Percentiles rank a stretch among this genome's conserved stretches.
These are phyloP conservation scores for Pangasius larnaudii DNA, from an alignment of 2,797 vertebrate genomes.

Conservation along the genomic window DNA sequence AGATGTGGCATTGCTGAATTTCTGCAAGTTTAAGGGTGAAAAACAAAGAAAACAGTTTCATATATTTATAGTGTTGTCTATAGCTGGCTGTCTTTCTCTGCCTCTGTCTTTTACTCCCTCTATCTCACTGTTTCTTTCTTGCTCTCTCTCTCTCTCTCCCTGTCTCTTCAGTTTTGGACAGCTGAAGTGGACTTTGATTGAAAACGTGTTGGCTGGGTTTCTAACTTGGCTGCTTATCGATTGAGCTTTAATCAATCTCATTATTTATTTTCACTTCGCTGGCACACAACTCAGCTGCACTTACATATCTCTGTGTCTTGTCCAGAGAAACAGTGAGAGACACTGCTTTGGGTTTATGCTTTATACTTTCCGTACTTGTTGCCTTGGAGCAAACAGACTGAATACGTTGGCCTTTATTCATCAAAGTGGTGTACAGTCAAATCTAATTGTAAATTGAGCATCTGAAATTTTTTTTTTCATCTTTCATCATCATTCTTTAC, in stretches of 20 bases:
- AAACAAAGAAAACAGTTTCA: neutral
- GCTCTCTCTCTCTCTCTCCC: neutral
- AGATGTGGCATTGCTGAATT: conserved; percentile 16
- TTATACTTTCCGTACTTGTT: neutral
- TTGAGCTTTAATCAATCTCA: conserved; percentile 57
- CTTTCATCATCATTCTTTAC: neutral
- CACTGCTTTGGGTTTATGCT: neutral
- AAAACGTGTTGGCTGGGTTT: conserved; percentile 59
- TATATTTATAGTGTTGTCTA: neutral
- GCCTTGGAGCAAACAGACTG: neutral
- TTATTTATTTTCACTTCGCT: conserved; percentile 66
- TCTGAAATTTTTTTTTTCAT: neutral
- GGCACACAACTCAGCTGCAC: conserved; percentile 14
- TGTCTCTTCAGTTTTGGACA: conserved; percentile 34
- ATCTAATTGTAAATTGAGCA: neutral
- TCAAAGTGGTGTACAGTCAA: neutral
- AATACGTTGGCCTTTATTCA: neutral
- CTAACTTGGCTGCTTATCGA: conserved; percentile 63
- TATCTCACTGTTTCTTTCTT: conserved; percentile 43
- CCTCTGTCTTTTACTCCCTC: neutral
- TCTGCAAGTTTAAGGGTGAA: conserved; percentile 7
- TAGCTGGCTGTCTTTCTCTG: neutral
- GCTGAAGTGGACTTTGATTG: conserved; percentile 51
- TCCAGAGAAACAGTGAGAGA: neutral
- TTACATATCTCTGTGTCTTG: neutral